Evolutionary conservation across 2,888 invertebrate genomes (phyloP).

Genomic region (Xylocampa areola): DNA sequence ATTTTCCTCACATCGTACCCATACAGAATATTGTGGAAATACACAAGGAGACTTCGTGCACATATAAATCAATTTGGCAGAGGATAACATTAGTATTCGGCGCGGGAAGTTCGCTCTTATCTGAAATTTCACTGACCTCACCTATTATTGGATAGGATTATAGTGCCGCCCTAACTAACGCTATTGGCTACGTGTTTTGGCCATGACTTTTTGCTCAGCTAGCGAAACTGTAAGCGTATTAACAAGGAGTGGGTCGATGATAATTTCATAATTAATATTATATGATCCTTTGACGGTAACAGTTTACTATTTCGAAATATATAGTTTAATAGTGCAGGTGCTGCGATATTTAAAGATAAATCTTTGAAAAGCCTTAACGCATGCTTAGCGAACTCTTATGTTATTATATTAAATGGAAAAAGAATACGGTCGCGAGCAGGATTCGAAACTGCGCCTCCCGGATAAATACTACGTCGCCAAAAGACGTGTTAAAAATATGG

Average conservation of each 20-base stretch:
- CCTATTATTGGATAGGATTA: constrained; percentile 54
- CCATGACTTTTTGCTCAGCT: constrained; percentile 21
- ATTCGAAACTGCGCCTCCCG: too few relatives aligned
- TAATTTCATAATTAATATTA: constrained; percentile 17
- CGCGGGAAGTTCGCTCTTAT: constrained; percentile 49
- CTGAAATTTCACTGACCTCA: constrained; percentile 61
- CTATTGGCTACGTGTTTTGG: constrained; percentile 22
- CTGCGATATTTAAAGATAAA: too few relatives aligned
- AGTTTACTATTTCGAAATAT: too few relatives aligned
- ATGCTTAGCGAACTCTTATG: too few relatives aligned
- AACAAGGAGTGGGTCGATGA: constrained; percentile 19
- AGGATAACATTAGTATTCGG: constrained; percentile 66
- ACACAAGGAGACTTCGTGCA: constrained; percentile 50
- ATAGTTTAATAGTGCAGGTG: too few relatives aligned
- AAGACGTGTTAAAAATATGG: too few relatives aligned
- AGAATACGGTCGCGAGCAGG: too few relatives aligned
- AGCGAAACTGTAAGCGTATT: constrained; percentile 30
- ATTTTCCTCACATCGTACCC: constrained; percentile 37
- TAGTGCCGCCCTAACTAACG: constrained; percentile 42
- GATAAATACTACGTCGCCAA: too few relatives aligned
- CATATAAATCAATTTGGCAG: constrained; percentile 69
- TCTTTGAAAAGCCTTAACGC: too few relatives aligned
- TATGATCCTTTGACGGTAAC: neutral
- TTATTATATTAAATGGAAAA: too few relatives aligned
- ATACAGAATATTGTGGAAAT: constrained; percentile 56